phyloP scores from a whole-genome alignment of 1,140 invertebrate species.

The Mesaphorura yosii region DNA sequence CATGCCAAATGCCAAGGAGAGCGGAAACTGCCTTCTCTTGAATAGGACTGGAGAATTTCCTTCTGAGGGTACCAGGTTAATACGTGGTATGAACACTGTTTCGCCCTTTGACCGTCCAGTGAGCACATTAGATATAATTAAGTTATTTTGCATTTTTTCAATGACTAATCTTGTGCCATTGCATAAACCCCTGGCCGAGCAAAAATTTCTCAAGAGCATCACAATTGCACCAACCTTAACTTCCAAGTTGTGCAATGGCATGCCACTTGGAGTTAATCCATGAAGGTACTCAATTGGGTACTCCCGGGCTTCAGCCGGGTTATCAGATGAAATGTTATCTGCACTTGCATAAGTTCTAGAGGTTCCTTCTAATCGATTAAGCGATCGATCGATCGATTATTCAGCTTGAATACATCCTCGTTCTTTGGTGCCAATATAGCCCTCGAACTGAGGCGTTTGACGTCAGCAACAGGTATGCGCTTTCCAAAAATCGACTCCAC shows the following conservation, averaged over 20 bases:
- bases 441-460: conserved; percentile 34
- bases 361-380: conserved; percentile 7
- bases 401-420: conserved; percentile 25
- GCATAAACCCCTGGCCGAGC: conserved; percentile 32
- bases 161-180: conserved; percentile 37
- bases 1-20: conserved; percentile 42
- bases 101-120: background rate
- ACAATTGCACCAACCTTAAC: conserved; percentile 36
- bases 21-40: conserved; percentile 39
- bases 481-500: conserved; percentile 2
- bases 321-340: conserved; percentile 26
- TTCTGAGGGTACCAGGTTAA: conserved; percentile 18
- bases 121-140: conserved; percentile 4
- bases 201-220: conserved; percentile 38
- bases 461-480: background rate
- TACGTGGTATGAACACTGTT: conserved; percentile 13
- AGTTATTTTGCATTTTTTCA: conserved; percentile 9
- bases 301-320: conserved; percentile 16
- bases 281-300: conserved; percentile 37
- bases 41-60: conserved; percentile 37
- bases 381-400: conserved; percentile 21
- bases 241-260: conserved; percentile 36
- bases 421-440: conserved; percentile 33
- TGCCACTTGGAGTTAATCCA: conserved; percentile 32
- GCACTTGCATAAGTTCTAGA: conserved; percentile 15